Evolutionary conservation across 2,888 invertebrate genomes (phyloP), one percentile per base, ranked within the genome.

Genomic region (Drosophila meridionalis): DNA sequence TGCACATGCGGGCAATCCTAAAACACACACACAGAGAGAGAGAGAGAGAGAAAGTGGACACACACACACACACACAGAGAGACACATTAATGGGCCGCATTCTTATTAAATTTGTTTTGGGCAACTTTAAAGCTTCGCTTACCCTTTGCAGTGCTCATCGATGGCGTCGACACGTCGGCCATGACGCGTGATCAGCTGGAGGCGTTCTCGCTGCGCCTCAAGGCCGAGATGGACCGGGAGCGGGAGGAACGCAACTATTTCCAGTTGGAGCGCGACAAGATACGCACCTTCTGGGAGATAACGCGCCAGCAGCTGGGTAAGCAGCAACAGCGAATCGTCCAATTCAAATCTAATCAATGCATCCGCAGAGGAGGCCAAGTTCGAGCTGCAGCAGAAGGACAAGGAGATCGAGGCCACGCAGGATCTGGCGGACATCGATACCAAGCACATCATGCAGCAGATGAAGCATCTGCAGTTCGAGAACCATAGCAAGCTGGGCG

Each of bases 221-320:
- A 97, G 92, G 97, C 97, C 91, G 98, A 99, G 94, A 94, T 98
- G 92, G 98, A 99, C 91, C 95, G 97, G 67, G 99, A 99, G 93
- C 94, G 99, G 87, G 99, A 99, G 93, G 99, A 99, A 93, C 94
- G 99, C 63, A 99, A 99, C 93, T 99, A 97, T 92, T 99, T 98
- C 90, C 99, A 99, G 93, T 93, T 99, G 87, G 99, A 99, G 94
- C 94, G 99, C 82, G 99, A 99, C 92, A 98, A 98, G 93, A 94
- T 99, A 20, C 95, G 98, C 81, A 97, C 97, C 4, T 98, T 98
- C 92, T 99, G 99, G 99, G 98, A 99, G 93, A 98, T 99, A 63
- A 97, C 98, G 0, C 95, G 97, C 80, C 96, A 97, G 84, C 97
- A 99, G 91, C 93, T 98, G 48, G 97, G 98, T 90, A 97, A 98